phyloP scores from a whole-genome alignment of 2,797 vertebrate species.

The Sebastes minor region DNA sequence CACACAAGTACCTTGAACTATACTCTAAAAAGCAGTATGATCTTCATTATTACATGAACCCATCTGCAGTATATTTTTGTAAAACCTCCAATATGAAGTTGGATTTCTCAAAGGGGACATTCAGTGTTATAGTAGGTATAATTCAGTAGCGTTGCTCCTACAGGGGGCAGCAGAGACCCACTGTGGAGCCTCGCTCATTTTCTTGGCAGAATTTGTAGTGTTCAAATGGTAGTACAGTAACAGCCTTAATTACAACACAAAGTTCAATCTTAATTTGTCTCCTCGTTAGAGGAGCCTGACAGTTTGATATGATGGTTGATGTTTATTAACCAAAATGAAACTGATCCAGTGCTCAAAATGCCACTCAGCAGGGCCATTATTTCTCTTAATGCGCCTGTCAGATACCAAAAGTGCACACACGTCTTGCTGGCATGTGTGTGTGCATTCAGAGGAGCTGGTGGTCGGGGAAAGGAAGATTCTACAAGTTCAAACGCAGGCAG shows the following conservation, averaged over 20 bases:
- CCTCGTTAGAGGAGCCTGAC: conserved; percentile 18
- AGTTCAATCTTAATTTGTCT: conserved; percentile 26
- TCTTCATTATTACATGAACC: neutral
- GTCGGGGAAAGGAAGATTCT: neutral
- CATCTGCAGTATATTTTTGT: neutral
- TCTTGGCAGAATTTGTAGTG: conserved; percentile 2
- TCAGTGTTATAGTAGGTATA: neutral
- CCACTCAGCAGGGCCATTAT: conserved; percentile 43
- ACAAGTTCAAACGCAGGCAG: neutral
- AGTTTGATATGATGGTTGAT: conserved; percentile 25
- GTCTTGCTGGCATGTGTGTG: conserved; percentile 9
- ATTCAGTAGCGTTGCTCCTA: neutral
- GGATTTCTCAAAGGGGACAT: conserved; percentile 1
- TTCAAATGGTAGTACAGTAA: neutral
- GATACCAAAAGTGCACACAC: conserved; percentile 17
- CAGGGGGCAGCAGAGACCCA: conserved; percentile 60
- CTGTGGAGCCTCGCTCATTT: neutral
- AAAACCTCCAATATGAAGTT: conserved; percentile 1
- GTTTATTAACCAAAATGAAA: conserved; percentile 42
- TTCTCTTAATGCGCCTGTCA: conserved; percentile 53
- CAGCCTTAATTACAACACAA: conserved; percentile 36
- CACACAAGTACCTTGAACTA: neutral
- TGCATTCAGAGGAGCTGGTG: conserved; percentile 4
- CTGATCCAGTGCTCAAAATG: conserved; percentile 41
- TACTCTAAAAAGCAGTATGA: neutral